phyloP scores from a whole-genome alignment of 2,888 invertebrate species.

The Lithosia quadra region DNA sequence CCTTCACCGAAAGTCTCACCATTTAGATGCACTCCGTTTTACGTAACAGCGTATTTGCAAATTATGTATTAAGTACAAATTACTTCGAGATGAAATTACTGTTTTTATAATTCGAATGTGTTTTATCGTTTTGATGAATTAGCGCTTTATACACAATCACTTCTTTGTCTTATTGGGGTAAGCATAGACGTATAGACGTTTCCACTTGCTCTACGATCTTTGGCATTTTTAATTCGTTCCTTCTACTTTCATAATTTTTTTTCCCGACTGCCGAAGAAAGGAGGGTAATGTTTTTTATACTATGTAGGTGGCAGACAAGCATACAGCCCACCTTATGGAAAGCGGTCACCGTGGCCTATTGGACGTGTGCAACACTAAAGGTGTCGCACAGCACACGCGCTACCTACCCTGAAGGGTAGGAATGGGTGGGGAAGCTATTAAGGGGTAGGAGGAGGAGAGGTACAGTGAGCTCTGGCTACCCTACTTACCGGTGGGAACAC shows the following conservation, averaged over 20 bases:
- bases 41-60: conserved; percentile 11
- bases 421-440: too few species aligned
- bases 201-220: accelerated
- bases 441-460: too few species aligned
- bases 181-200: neutral
- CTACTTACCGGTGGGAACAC: too few species aligned
- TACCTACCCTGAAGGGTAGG: too few species aligned
- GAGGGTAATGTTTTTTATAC: too few species aligned
- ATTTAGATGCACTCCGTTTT: conserved; percentile 7
- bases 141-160: neutral
- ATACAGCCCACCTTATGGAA: too few species aligned
- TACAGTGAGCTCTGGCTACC: too few species aligned
- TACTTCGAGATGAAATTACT: conserved; percentile 8
- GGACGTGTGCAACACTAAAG: too few species aligned
- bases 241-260: neutral
- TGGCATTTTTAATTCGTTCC: neutral
- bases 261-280: too few species aligned
- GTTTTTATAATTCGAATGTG: conserved; percentile 4
- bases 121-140: conserved; percentile 10
- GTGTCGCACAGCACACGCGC: too few species aligned
- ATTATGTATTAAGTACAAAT: conserved; percentile 11
- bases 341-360: too few species aligned
- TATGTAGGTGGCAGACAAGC: too few species aligned
- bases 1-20: conserved; percentile 9
- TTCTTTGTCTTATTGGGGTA: neutral